Conservation (phyloP, 2,888 invertebrate species). For the Ectropis crepuscularia region DNA sequence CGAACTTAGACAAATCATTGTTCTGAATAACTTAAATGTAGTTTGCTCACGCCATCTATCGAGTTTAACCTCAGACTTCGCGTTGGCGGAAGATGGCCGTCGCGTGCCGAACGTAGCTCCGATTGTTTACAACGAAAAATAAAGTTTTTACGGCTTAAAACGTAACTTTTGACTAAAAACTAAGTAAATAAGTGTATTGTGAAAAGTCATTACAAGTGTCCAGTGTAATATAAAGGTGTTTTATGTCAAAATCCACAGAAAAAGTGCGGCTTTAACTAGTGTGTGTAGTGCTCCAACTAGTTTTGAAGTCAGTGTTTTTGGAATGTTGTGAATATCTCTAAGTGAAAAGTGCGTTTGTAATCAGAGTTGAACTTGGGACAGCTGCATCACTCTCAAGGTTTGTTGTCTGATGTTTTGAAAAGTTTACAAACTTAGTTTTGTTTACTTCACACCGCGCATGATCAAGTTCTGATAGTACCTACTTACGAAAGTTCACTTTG, state of each 20-base stretch:
- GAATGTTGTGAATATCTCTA: conserved; percentile 82
- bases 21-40: too few species aligned
- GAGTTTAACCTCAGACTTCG: conserved; percentile 66
- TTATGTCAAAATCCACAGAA: conserved; percentile 65
- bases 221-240: conserved; percentile 57
- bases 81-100: conserved; percentile 83
- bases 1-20: too few species aligned
- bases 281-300: conserved; percentile 63
- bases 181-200: conserved; percentile 55
- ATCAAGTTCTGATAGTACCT: conserved; percentile 39
- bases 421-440: conserved; percentile 75
- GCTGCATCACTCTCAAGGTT: conserved; percentile 65
- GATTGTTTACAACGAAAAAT: conserved; percentile 75
- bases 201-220: conserved; percentile 49
- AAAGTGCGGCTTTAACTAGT: conserved; percentile 61
- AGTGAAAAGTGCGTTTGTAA: conserved; percentile 69
- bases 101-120: conserved; percentile 79
- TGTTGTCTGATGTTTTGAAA: conserved; percentile 54
- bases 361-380: conserved; percentile 61
- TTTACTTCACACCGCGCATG: conserved; percentile 81
- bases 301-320: conserved; percentile 75
- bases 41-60: conserved; percentile 63
- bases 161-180: conserved; percentile 55
- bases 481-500: conserved; percentile 3
- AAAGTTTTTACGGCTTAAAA: conserved; percentile 70